Evolutionary conservation across 2,113 vertebrate species (phyloP).

Genomic region (Semnornis frantzii): DNA sequence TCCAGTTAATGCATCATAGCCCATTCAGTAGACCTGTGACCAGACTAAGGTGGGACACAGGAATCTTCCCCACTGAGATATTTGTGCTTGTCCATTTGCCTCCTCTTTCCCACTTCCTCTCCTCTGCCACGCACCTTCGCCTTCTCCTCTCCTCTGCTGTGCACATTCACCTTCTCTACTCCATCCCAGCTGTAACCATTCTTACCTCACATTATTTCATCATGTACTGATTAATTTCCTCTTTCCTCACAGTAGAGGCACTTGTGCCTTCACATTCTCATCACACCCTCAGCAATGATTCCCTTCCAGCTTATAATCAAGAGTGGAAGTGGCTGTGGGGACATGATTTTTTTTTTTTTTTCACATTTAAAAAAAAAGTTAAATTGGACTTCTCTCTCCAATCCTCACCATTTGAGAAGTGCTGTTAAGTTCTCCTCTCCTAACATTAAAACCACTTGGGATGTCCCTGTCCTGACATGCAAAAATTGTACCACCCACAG

Average conservation of each 20-base stretch:
- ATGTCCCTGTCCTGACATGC: not conserved
- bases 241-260: not conserved
- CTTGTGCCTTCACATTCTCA: not conserved
- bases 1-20: not conserved
- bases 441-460: not conserved
- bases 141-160: too few relatives aligned
- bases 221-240: not conserved
- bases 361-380: not conserved
- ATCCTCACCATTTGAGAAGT: not conserved
- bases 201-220: not conserved
- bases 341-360: not conserved
- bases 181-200: not conserved
- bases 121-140: too few relatives aligned
- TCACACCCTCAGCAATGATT: not conserved
- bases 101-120: not conserved
- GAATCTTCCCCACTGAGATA: not conserved
- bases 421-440: not conserved
- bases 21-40: not conserved
- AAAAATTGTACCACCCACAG: not conserved
- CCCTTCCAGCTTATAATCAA: not conserved
- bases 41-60: not conserved
- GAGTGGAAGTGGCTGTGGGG: not conserved
- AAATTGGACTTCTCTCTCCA: not conserved
- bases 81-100: not conserved
- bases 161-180: not conserved